Conservation (phyloP, 2,113 vertebrate genomes). For the Chauna torquata region DNA sequence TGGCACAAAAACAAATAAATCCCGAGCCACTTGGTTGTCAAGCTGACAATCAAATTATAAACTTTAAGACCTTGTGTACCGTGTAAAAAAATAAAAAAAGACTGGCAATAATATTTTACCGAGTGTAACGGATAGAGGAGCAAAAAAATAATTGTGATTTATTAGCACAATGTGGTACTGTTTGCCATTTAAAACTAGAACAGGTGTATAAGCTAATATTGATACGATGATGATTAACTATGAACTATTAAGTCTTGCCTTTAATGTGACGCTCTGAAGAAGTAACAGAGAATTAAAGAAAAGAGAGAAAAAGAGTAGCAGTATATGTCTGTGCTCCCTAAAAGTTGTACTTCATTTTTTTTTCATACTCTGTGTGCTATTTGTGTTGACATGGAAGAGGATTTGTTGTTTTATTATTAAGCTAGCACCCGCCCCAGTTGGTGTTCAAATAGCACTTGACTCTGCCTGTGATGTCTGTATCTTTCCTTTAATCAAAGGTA, state of each 20-base stretch:
- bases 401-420: conserved; percentile 81
- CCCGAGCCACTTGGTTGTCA: conserved; percentile 78
- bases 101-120: conserved; percentile 73
- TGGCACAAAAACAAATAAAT: conserved; percentile 76
- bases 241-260: conserved; percentile 80
- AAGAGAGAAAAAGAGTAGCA: conserved; percentile 74
- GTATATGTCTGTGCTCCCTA: conserved; percentile 84
- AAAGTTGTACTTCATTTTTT: conserved; percentile 76
- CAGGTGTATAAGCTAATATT: conserved; percentile 82
- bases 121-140: conserved; percentile 68
- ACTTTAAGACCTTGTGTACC: conserved; percentile 67
- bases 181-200: conserved; percentile 80
- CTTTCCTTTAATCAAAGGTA: conserved; percentile 88
- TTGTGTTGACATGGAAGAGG: conserved; percentile 82
- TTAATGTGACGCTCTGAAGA: conserved; percentile 77
- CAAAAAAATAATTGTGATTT: conserved; percentile 56
- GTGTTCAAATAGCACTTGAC: conserved; percentile 90
- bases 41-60: conserved; percentile 78
- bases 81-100: conserved; percentile 58
- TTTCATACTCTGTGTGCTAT: conserved; percentile 82
- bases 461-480: conserved; percentile 85
- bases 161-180: conserved; percentile 79
- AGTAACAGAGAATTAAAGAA: conserved; percentile 57
- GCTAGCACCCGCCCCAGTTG: conserved; percentile 83
- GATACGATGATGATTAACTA: conserved; percentile 86